Percentiles rank a stretch among this genome's conserved stretches.
phyloP scores from a whole-genome alignment of 1,140 invertebrate species.

The Diorhabda sublineata region DNA sequence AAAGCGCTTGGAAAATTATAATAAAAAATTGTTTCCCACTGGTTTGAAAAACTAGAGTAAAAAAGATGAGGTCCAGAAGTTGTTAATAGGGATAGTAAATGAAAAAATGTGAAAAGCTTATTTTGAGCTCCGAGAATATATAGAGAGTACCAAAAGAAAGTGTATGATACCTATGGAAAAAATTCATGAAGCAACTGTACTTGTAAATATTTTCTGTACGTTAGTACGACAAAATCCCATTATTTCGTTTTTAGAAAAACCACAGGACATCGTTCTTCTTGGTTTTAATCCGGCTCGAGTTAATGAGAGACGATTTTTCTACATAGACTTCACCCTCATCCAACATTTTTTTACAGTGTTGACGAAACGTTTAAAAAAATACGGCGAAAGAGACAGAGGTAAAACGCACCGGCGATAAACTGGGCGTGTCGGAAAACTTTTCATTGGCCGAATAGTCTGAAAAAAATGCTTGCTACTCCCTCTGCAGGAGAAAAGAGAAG shows the following conservation, averaged over 20 bases:
- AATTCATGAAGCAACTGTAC: no score
- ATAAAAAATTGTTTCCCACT: no score
- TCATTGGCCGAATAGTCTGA: constrained; percentile 47
- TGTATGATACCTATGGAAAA: no score
- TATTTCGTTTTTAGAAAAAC: constrained; percentile 1
- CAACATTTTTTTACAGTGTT: constrained; percentile 47
- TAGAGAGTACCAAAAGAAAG: no score
- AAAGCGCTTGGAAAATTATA: no score
- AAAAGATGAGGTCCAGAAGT: no score
- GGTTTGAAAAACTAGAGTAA: no score
- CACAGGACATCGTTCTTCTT: constrained; percentile 29
- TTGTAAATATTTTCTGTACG: no score
- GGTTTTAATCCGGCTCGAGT: constrained; percentile 26
- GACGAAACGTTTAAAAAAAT: constrained; percentile 43
- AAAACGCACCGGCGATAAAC: constrained; percentile 36
- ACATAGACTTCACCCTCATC: constrained; percentile 33
- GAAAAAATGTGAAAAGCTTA: no score
- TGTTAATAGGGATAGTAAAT: no score
- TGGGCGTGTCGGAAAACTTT: constrained; percentile 41
- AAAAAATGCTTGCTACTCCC: constrained; percentile 43
- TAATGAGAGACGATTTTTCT: constrained; percentile 38
- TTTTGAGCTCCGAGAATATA: no score
- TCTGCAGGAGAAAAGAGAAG: constrained; percentile 37
- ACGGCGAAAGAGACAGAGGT: constrained; percentile 35
- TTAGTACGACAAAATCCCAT: no score